Evolutionary conservation across 2,888 invertebrate species (phyloP).

Genomic region (Eristalinus sepulchralis): DNA sequence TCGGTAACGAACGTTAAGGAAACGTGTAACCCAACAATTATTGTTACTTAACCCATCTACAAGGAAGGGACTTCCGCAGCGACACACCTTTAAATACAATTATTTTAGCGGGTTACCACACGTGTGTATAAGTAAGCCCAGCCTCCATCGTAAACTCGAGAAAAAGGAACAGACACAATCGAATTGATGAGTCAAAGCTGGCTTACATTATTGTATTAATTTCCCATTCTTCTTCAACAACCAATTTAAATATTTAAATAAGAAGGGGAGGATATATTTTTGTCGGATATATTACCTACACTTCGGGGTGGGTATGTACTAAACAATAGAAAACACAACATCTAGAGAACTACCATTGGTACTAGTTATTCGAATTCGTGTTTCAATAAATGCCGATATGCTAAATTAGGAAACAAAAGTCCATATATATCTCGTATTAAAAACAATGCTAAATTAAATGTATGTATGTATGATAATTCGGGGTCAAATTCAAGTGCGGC

Average conservation of each 20-base stretch:
- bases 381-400: not conserved
- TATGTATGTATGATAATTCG: not conserved
- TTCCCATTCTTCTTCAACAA: conserved; percentile 11
- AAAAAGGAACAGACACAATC: not conserved
- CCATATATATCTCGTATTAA: not conserved
- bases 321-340: not conserved
- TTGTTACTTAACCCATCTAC: conserved; percentile 38
- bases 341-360: not conserved
- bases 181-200: conserved; percentile 7
- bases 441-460: not conserved
- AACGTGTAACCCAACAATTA: conserved; percentile 38
- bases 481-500: conserved; percentile 8
- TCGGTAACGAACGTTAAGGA: conserved; percentile 53
- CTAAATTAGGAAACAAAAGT: not conserved
- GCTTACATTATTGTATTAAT: not conserved
- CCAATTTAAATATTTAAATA: not conserved
- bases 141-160: not conserved
- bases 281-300: not conserved
- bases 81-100: conserved; percentile 40
- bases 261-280: not conserved
- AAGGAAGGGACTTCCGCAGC: conserved; percentile 26
- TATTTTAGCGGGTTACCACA: not conserved
- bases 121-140: conserved; percentile 3
- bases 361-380: not conserved
- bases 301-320: not conserved